Evolutionary conservation across 2,888 invertebrate species (phyloP).

Genomic region (Nycteola revayana): DNA sequence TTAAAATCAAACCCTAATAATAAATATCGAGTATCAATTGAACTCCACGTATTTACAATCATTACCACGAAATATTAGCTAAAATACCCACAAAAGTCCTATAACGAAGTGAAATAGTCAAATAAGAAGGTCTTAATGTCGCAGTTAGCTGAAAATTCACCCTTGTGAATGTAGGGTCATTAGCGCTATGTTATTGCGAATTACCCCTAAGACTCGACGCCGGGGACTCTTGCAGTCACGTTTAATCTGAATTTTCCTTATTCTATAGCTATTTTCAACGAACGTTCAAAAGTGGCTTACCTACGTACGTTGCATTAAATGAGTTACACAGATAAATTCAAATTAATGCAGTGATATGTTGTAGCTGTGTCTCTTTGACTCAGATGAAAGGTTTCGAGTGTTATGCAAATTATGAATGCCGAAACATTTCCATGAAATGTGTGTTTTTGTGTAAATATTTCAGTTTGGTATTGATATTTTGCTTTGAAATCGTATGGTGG

Average conservation of each 20-base stretch:
- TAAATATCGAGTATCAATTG: too few species aligned
- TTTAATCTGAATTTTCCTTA: conserved; percentile 68
- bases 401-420: conserved; percentile 9
- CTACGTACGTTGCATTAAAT: conserved; percentile 42
- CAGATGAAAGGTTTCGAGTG: conserved; percentile 11
- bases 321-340: conserved; percentile 44
- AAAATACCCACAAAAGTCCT: conserved; percentile 68
- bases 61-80: too few species aligned
- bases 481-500: too few species aligned
- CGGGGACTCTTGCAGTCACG: conserved; percentile 52
- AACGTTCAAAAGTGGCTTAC: too few species aligned
- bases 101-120: conserved; percentile 77
- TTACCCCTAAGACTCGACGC: conserved; percentile 57
- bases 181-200: conserved; percentile 77
- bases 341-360: conserved; percentile 33
- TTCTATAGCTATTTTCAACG: conserved; percentile 44
- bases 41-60: too few species aligned
- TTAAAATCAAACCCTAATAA: too few species aligned
- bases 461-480: neutral
- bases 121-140: conserved; percentile 78
- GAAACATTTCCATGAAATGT: too few species aligned
- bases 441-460: conserved; percentile 3
- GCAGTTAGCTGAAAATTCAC: conserved; percentile 74
- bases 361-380: conserved; percentile 17
- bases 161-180: conserved; percentile 75